Evolutionary conservation across 2,113 vertebrate genomes (phyloP).

Genomic region (Gymnorhina tibicen): DNA sequence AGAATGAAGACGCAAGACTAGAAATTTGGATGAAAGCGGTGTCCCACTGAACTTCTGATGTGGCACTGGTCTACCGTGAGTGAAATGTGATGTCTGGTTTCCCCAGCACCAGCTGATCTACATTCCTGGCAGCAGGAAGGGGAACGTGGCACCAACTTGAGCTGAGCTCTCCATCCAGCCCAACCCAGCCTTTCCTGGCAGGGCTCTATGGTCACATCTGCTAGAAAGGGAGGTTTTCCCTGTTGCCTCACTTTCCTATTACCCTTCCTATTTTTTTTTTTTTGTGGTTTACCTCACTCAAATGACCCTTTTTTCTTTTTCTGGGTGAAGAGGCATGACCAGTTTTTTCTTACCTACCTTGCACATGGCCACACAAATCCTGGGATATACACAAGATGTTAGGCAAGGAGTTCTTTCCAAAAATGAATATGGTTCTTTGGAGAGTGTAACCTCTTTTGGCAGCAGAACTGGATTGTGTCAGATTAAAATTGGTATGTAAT

Average conservation of each 20-base stretch:
- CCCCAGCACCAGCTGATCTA: neutral
- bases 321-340: neutral
- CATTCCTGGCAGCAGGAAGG: rapidly evolving
- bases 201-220: neutral
- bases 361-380: neutral
- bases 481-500: neutral
- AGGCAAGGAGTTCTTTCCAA: neutral
- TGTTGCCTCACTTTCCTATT: neutral
- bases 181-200: neutral
- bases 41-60: neutral
- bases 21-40: neutral
- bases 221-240: neutral
- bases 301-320: neutral
- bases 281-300: neutral
- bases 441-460: neutral
- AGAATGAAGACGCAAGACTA: neutral
- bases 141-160: neutral
- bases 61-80: neutral
- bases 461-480: neutral
- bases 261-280: neutral
- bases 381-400: neutral
- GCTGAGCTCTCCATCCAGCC: neutral
- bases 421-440: neutral
- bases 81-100: neutral
- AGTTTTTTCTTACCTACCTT: neutral